Conservation (phyloP, 2,797 vertebrate genomes). For the Lagorchestes hirsutus region DNA sequence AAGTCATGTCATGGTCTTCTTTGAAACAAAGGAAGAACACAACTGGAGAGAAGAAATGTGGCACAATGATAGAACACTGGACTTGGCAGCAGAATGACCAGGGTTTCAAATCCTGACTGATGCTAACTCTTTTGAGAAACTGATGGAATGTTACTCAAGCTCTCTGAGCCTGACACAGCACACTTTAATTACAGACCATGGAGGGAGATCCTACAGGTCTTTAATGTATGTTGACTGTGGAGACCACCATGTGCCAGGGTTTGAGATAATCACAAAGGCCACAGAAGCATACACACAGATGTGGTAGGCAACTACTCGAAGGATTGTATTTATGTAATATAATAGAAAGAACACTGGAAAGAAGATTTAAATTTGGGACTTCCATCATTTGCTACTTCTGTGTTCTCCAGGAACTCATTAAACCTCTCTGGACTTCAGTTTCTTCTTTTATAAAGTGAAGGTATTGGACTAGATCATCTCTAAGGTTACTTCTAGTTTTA, state of each 20-base stretch:
- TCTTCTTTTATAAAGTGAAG: background rate
- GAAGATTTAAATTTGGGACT: background rate
- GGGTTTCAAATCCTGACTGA: background rate
- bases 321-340: background rate
- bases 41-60: background rate
- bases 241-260: background rate
- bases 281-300: background rate
- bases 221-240: background rate
- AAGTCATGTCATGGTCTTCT: too few relatives aligned
- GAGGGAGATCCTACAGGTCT: background rate
- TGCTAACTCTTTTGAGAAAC: background rate
- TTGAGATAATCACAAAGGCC: background rate
- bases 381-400: background rate
- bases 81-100: background rate
- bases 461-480: background rate
- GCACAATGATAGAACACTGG: background rate
- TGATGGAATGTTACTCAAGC: background rate
- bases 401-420: background rate
- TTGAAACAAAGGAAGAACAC: too few relatives aligned
- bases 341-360: background rate
- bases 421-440: background rate
- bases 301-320: background rate
- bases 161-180: background rate
- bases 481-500: background rate
- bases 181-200: background rate